These are phyloP conservation scores for Spicauda simplicius DNA, from an alignment of 2,888 invertebrate species.

Conservation along the genomic window DNA sequence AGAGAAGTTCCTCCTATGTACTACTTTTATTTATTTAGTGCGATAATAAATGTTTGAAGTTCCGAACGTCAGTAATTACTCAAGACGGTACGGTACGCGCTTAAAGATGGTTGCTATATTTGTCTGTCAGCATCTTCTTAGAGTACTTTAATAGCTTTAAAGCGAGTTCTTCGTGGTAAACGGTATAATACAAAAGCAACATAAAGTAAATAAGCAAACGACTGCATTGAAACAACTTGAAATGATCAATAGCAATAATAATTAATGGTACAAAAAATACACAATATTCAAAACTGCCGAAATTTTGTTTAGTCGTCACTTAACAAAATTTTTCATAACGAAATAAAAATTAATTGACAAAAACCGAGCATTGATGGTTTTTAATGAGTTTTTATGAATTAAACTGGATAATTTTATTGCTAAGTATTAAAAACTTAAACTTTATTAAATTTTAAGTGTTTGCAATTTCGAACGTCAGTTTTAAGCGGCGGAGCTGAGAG, in stretches of 20 bases:
- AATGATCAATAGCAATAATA: not conserved
- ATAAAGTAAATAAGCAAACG: not conserved
- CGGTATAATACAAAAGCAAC: not conserved
- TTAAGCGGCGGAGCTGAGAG: not conserved
- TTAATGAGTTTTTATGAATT: not conserved
- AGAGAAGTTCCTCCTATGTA: not conserved
- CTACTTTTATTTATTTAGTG: slow-evolving; percentile 9
- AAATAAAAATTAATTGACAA: not conserved
- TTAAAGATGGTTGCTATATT: slow-evolving; percentile 14
- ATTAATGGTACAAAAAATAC: not conserved
- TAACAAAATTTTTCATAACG: too few species aligned
- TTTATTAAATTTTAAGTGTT: slow-evolving; percentile 25
- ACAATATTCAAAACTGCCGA: too few species aligned
- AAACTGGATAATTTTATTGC: not conserved
- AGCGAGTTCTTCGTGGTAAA: not conserved
- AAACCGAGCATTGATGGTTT: not conserved
- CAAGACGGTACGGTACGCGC: slow-evolving; percentile 20
- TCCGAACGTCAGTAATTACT: slow-evolving; percentile 23
- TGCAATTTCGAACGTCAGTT: slow-evolving; percentile 4
- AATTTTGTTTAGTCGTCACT: too few species aligned
- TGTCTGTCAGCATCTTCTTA: slow-evolving; percentile 12
- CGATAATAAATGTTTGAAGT: slow-evolving; percentile 13
- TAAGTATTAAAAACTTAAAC: slow-evolving; percentile 12
- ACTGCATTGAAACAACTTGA: not conserved
- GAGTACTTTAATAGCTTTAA: slow-evolving; percentile 3